Conservation (phyloP, 1,140 invertebrate species). For the Drosophila obscura region DNA sequence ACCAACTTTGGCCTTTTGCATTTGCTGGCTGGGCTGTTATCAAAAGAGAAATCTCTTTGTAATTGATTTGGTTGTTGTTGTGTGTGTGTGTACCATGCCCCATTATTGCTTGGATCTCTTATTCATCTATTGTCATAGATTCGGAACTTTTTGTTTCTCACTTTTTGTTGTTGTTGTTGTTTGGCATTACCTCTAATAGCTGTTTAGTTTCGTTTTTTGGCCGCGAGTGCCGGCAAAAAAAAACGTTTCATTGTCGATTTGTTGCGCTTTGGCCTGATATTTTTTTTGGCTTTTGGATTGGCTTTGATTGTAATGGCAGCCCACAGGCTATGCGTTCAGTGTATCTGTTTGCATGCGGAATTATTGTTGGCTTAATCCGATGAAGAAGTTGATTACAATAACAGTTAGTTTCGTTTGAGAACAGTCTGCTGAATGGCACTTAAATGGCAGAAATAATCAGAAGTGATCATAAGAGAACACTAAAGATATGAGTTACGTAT, state of each 20-base stretch:
- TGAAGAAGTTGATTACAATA: too few relatives aligned
- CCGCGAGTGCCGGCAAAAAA: slow-evolving; percentile 58
- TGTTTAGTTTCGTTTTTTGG: slow-evolving; percentile 48
- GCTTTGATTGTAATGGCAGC: background rate
- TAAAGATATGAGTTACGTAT: too few relatives aligned
- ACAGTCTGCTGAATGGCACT: too few relatives aligned
- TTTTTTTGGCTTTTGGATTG: slow-evolving; percentile 4
- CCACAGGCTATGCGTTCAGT: too few relatives aligned
- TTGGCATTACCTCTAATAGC: slow-evolving; percentile 62
- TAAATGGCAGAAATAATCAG: too few relatives aligned
- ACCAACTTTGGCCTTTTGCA: slow-evolving; percentile 50
- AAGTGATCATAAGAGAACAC: too few relatives aligned
- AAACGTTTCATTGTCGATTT: slow-evolving; percentile 43
- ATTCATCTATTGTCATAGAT: slow-evolving; percentile 34
- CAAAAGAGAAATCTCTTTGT: slow-evolving; percentile 73
- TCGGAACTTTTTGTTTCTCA: slow-evolving; percentile 24
- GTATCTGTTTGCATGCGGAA: too few relatives aligned
- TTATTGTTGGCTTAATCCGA: too few relatives aligned
- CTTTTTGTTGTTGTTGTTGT: slow-evolving; percentile 19
- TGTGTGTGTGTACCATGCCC: slow-evolving; percentile 35
- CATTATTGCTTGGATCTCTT: slow-evolving; percentile 54
- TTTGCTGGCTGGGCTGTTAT: slow-evolving; percentile 48
- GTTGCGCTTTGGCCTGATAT: slow-evolving; percentile 34
- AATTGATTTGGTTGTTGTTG: slow-evolving; percentile 68
- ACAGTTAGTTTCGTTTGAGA: too few relatives aligned